These are phyloP conservation scores for Bubo blakistoni DNA, from an alignment of 2,113 vertebrate genomes.

Conservation along the genomic window DNA sequence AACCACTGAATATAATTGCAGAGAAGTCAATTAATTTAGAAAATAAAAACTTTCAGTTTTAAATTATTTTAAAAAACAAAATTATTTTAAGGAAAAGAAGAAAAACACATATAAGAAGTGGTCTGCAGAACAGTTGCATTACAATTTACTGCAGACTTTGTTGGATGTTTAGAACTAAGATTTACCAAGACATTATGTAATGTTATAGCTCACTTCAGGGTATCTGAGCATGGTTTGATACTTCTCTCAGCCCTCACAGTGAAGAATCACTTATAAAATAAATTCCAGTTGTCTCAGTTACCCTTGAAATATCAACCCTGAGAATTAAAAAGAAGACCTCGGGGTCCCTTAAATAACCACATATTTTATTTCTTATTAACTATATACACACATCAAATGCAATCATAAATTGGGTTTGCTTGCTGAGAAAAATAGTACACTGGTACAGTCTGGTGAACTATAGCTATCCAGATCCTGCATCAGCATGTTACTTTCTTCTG, in stretches of 20 bases:
- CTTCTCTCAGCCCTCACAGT: not conserved
- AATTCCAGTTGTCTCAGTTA: slow-evolving; percentile 4
- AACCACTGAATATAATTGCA: not conserved
- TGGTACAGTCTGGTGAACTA: not conserved
- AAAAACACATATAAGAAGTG: not conserved
- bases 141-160: not conserved
- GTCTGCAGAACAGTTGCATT: not conserved
- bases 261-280: slow-evolving; percentile 23
- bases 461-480: not conserved
- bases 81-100: not conserved
- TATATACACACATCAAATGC: not conserved
- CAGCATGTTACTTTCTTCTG: not conserved
- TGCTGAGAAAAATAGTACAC: not conserved
- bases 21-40: not conserved
- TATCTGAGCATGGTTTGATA: not conserved
- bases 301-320: slow-evolving; percentile 6
- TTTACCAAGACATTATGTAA: not conserved
- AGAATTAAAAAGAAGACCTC: not conserved
- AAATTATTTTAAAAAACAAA: not conserved
- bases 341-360: not conserved
- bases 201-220: not conserved
- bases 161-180: not conserved
- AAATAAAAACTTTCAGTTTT: not conserved
- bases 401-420: not conserved
- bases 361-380: slow-evolving; percentile 30